These are phyloP conservation scores for Zaprionus tsacasi DNA, from an alignment of 1,140 invertebrate genomes.

Conservation along the genomic window DNA sequence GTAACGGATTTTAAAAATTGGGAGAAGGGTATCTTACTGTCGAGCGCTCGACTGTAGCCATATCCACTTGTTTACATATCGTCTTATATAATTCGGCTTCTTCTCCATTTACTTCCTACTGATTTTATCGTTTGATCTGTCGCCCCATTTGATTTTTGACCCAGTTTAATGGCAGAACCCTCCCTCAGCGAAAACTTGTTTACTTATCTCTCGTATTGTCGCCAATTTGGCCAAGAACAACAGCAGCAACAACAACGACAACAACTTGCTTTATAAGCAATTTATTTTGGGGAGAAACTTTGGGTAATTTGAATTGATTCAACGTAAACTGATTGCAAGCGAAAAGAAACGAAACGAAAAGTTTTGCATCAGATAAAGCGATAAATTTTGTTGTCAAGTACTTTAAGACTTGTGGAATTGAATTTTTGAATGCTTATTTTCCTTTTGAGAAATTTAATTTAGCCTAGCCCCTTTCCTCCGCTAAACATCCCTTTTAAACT, in stretches of 20 bases:
- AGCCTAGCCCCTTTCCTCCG: background rate
- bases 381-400: background rate
- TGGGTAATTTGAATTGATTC: slow-evolving; percentile 54
- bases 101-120: slow-evolving; percentile 39
- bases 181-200: slow-evolving; percentile 38
- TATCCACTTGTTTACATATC: slow-evolving; percentile 14
- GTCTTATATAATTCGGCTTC: slow-evolving; percentile 20
- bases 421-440: background rate
- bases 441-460: slow-evolving; percentile 7
- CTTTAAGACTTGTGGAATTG: background rate
- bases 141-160: slow-evolving; percentile 53
- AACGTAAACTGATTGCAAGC: slow-evolving; percentile 30
- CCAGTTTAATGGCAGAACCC: slow-evolving; percentile 42
- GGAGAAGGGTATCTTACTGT: too few relatives aligned
- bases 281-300: slow-evolving; percentile 59
- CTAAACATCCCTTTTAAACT: background rate
- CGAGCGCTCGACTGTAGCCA: too few relatives aligned
- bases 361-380: slow-evolving; percentile 13
- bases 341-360: slow-evolving; percentile 19
- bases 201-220: slow-evolving; percentile 49
- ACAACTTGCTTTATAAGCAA: slow-evolving; percentile 32
- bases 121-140: slow-evolving; percentile 55
- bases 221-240: slow-evolving; percentile 32
- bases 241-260: slow-evolving; percentile 2
- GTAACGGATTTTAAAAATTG: too few relatives aligned